phyloP scores from a whole-genome alignment of 2,888 invertebrate genomes.

The Mycogona germanica region DNA sequence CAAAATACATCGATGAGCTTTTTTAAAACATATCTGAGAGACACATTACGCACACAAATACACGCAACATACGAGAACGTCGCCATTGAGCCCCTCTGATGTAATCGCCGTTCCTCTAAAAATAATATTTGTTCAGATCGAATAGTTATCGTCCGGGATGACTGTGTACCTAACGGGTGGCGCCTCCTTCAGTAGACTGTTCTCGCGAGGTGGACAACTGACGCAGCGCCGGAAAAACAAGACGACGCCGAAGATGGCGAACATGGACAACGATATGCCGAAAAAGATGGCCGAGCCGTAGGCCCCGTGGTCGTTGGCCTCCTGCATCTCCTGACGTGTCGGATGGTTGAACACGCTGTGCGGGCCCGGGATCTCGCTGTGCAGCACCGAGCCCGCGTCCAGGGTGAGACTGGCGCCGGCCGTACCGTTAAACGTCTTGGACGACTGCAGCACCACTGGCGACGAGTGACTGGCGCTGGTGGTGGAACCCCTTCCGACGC shows the following conservation, averaged over 20 bases:
- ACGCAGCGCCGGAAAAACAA: slow-evolving; percentile 31
- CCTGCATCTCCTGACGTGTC: not conserved
- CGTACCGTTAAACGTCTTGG: not conserved
- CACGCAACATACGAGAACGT: no score
- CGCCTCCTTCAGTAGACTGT: slow-evolving; percentile 28
- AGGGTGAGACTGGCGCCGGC: not conserved
- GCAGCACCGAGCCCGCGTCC: not conserved
- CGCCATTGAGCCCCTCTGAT: no score
- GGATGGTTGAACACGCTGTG: not conserved
- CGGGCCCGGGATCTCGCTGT: not conserved
- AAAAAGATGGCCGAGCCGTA: slow-evolving; percentile 31
- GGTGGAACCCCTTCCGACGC: not conserved
- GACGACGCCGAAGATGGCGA: slow-evolving; percentile 30
- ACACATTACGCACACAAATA: no score
- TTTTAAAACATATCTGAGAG: no score
- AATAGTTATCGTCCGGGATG: slow-evolving; percentile 28
- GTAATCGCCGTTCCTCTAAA: no score
- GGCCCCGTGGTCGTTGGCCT: slow-evolving; percentile 1
- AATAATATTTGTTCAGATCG: slow-evolving; percentile 6
- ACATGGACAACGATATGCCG: slow-evolving; percentile 30
- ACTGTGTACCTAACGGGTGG: slow-evolving; percentile 31
- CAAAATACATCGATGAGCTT: no score
- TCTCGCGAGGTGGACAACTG: slow-evolving; percentile 29
- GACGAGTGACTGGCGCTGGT: not conserved
- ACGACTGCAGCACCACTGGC: not conserved